Conservation (phyloP, 2,888 invertebrate species). For the Neria commutata region DNA sequence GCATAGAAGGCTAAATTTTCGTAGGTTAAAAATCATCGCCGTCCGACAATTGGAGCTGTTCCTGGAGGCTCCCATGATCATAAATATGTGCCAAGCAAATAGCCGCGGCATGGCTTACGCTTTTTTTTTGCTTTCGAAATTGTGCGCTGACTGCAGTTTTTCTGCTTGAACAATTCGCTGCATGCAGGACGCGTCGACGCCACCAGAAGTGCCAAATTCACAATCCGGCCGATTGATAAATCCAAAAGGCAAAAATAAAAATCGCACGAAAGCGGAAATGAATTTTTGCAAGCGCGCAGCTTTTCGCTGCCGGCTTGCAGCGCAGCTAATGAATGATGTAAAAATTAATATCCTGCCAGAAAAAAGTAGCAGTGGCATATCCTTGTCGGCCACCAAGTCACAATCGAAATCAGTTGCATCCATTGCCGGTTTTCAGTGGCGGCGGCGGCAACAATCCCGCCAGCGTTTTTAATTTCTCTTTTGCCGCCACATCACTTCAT, state of each 20-base stretch:
- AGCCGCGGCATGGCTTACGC: no score
- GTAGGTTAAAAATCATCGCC: no score
- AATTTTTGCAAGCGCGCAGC: slow-evolving; percentile 19
- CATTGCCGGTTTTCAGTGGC: background rate
- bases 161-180: slow-evolving; percentile 45
- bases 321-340: slow-evolving; percentile 57
- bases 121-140: no score
- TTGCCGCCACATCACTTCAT: background rate
- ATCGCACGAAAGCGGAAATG: slow-evolving; percentile 22
- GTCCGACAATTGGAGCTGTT: no score
- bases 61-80: no score
- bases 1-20: no score
- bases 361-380: no score
- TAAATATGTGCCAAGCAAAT: no score
- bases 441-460: background rate
- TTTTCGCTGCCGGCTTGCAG: slow-evolving; percentile 29
- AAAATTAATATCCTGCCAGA: slow-evolving; percentile 58
- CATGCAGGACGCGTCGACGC: slow-evolving; percentile 4
- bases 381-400: no score
- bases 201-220: slow-evolving; percentile 36
- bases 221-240: slow-evolving; percentile 45
- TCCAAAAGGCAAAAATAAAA: slow-evolving; percentile 9
- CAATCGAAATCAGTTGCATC: slow-evolving; percentile 13
- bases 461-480: slow-evolving; percentile 45
- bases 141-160: slow-evolving; percentile 58